These are phyloP conservation scores for Lumbricus terrestris DNA, from an alignment of 2,888 invertebrate genomes.

Conservation along the genomic window DNA sequence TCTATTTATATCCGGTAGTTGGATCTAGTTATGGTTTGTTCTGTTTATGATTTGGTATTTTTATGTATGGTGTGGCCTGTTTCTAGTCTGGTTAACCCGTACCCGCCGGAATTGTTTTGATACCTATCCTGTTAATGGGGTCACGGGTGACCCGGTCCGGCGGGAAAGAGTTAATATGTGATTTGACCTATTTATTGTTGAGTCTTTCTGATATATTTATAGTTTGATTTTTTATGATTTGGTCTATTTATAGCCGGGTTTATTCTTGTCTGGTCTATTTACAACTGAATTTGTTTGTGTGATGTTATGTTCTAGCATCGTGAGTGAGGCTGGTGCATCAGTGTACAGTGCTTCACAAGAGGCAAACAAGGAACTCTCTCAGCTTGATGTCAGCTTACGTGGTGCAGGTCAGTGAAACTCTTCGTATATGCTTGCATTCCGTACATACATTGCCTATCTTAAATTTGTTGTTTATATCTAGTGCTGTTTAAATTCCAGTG, in stretches of 20 bases:
- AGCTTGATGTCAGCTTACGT: conserved; percentile 79
- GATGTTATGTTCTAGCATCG: conserved; percentile 69
- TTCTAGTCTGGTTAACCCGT: too few relatives aligned
- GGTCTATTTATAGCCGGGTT: not conserved
- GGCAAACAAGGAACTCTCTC: conserved; percentile 79
- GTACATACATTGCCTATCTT: not conserved
- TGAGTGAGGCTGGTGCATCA: conserved; percentile 87
- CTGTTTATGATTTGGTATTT: too few relatives aligned
- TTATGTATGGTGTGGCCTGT: too few relatives aligned
- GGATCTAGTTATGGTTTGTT: too few relatives aligned
- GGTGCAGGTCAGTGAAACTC: conserved; percentile 66
- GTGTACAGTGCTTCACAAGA: conserved; percentile 84
- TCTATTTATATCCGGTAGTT: too few relatives aligned
- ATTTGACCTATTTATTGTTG: too few relatives aligned
- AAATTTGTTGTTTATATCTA: not conserved
- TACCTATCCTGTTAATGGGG: too few relatives aligned
- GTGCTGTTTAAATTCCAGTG: not conserved
- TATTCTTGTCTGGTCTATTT: not conserved
- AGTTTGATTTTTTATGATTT: not conserved
- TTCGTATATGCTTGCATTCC: not conserved
- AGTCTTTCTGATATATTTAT: too few relatives aligned
- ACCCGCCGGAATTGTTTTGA: too few relatives aligned
- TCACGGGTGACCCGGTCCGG: too few relatives aligned
- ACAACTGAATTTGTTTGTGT: not conserved
- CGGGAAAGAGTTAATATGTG: too few relatives aligned